Conservation (phyloP, 1,140 invertebrate species). For the Drosophila ironensis region DNA sequence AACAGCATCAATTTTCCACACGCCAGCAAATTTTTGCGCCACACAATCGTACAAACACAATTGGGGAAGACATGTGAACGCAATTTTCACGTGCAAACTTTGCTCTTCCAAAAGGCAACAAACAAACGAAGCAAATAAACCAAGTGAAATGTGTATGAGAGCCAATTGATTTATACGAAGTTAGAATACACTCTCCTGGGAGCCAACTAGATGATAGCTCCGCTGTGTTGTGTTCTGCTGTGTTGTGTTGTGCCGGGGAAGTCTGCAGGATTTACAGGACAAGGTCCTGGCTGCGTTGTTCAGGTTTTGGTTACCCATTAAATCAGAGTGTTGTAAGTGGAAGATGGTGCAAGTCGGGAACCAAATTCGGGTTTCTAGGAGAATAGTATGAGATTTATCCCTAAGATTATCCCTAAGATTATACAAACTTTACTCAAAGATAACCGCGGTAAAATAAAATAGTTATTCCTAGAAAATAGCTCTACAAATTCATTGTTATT, state of each 20-base stretch:
- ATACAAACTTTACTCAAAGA: too few relatives aligned
- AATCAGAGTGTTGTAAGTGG: too few relatives aligned
- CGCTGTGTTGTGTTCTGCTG: too few relatives aligned
- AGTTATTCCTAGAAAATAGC: too few relatives aligned
- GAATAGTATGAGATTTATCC: too few relatives aligned
- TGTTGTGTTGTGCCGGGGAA: background rate
- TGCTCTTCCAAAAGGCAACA: conserved; percentile 48
- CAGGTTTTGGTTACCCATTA: too few relatives aligned
- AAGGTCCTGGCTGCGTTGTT: too few relatives aligned
- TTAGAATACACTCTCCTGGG: conserved; percentile 22
- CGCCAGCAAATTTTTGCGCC: conserved; percentile 51
- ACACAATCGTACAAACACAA: conserved; percentile 18
- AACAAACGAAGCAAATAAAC: conserved; percentile 63
- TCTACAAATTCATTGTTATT: too few relatives aligned
- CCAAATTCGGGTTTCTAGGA: too few relatives aligned
- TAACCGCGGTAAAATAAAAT: too few relatives aligned
- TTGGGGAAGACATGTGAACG: conserved; percentile 60
- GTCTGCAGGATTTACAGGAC: background rate
- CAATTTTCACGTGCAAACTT: conserved; percentile 78
- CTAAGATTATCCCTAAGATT: too few relatives aligned
- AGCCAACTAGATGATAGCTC: background rate
- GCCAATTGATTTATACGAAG: conserved; percentile 32
- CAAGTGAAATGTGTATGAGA: conserved; percentile 28
- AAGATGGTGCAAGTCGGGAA: too few relatives aligned
- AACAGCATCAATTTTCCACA: conserved; percentile 74